Conservation (phyloP, 2,888 invertebrate genomes). For the Agonopterix alstromeriana region DNA sequence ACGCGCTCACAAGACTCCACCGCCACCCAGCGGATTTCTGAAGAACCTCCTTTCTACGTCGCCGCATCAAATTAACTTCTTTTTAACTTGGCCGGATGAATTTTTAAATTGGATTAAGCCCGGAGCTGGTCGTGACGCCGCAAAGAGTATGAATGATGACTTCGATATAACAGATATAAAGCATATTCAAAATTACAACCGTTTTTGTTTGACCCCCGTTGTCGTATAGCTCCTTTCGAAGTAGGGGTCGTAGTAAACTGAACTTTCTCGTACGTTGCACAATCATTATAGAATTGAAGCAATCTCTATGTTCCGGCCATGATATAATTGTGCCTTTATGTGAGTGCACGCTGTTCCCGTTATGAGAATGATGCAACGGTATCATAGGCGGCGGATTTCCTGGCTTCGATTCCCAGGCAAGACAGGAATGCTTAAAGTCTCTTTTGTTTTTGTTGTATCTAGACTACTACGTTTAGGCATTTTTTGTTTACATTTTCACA, state of each 20-base stretch:
- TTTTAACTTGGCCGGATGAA: slow-evolving; percentile 57
- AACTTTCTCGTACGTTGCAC: slow-evolving; percentile 29
- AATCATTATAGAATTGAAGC: slow-evolving; percentile 63
- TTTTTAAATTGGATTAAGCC: slow-evolving; percentile 69
- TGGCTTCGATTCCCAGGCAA: slow-evolving; percentile 53
- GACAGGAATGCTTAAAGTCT: slow-evolving; percentile 31
- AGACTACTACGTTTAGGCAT: no score
- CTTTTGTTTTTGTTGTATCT: background rate
- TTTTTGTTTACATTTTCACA: no score
- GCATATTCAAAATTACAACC: slow-evolving; percentile 22
- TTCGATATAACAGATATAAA: slow-evolving; percentile 24
- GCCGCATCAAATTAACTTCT: slow-evolving; percentile 44
- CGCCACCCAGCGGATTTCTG: slow-evolving; percentile 40
- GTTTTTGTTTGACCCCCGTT: slow-evolving; percentile 22
- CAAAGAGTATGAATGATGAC: slow-evolving; percentile 71
- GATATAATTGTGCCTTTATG: slow-evolving; percentile 41
- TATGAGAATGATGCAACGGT: slow-evolving; percentile 49
- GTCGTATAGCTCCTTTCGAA: slow-evolving; percentile 16
- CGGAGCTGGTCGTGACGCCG: slow-evolving; percentile 64
- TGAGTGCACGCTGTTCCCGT: slow-evolving; percentile 40
- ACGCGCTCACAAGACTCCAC: slow-evolving; percentile 41
- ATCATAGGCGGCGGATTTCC: slow-evolving; percentile 54
- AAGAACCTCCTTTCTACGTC: slow-evolving; percentile 27
- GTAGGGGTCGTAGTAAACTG: slow-evolving; percentile 15
- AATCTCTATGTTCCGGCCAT: slow-evolving; percentile 62